Evolutionary conservation across 2,797 vertebrate species (phyloP).

Genomic region (Protosalanx chinensis): DNA sequence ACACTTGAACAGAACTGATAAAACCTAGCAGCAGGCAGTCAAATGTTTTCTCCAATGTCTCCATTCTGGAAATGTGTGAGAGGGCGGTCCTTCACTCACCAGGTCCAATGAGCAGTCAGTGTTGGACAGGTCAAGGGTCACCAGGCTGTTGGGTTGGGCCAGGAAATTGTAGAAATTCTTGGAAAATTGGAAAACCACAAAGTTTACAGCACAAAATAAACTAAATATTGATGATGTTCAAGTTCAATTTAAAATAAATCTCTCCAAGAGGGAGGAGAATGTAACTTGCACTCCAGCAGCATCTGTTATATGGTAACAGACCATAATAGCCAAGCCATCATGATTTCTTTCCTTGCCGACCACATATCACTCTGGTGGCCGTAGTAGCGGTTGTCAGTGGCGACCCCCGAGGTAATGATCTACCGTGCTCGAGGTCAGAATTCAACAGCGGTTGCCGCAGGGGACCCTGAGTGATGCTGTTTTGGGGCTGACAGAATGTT

Average conservation of each 20-base stretch:
- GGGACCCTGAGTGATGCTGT: background rate
- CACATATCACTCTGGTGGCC: conserved; percentile 2
- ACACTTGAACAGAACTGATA: background rate
- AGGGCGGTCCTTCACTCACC: conserved; percentile 67
- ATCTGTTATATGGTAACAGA: background rate
- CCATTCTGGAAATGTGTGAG: background rate
- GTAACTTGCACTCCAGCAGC: background rate
- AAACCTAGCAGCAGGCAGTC: background rate
- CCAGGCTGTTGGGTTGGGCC: conserved; percentile 87
- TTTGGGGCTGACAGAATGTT: background rate
- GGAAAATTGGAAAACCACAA: conserved; percentile 7
- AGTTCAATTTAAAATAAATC: background rate
- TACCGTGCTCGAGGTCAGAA: background rate
- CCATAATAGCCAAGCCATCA: background rate
- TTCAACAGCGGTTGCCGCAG: background rate
- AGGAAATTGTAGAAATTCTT: conserved; percentile 93
- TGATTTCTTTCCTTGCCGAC: background rate
- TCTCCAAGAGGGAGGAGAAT: background rate
- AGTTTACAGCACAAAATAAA: background rate
- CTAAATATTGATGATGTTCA: background rate
- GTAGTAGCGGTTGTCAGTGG: background rate
- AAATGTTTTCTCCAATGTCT: background rate
- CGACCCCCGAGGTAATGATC: conserved; percentile 7
- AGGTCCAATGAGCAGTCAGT: conserved; percentile 92
- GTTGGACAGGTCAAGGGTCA: conserved; percentile 90